Evolutionary conservation across 2,113 vertebrate genomes (phyloP), one percentile per base, ranked within the genome.

Genomic region (Gulo gulo): DNA sequence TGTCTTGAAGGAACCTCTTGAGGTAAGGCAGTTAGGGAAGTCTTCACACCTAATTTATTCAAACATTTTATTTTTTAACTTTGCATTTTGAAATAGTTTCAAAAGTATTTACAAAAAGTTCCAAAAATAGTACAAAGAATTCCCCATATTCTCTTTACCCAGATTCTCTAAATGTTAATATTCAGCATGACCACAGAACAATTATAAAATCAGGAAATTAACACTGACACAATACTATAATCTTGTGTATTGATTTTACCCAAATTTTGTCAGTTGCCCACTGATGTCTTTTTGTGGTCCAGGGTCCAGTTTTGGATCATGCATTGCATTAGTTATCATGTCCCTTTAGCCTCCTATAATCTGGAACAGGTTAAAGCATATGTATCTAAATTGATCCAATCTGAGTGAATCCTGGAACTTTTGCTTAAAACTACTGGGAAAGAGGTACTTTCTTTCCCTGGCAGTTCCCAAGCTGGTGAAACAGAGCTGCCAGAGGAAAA

Each of bases 51-150:
- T 67, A 20, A 50, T 65, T 63, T 84, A 61, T 76, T 88, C 76
- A 9, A 76, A 76, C 88, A 26, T 83, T 59, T 29, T 88, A 76
- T 79, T 88, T 86, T 95, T 91, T 42, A 94, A 91, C 63, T 80
- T 94, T 90, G 65, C 24, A 55, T 80, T 69, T 83, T 94, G 45
- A 93, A 89, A 81, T 84, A 26, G 21, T 69, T 85, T n/a, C 34
- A 59, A 47, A 90, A 91, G 79, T 34, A 88, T 63, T 84, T 61
- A 81, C 20, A 34, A 34, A 47, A 86, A 57, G 21, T 88, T 74
- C 7, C 18, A 26, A 86, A 89, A 65, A 67, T 11, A 45, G 10
- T 52, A 59, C 34, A 57, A 67, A 86, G 91, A 91, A 80, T 57
- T 86, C 69, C 36, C 36, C 50, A 36, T 88, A 47, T 65, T 76